Evolutionary conservation across 2,113 vertebrate species (phyloP), one percentile per base, ranked within the genome.

Genomic region (Lophura nycthemera): DNA sequence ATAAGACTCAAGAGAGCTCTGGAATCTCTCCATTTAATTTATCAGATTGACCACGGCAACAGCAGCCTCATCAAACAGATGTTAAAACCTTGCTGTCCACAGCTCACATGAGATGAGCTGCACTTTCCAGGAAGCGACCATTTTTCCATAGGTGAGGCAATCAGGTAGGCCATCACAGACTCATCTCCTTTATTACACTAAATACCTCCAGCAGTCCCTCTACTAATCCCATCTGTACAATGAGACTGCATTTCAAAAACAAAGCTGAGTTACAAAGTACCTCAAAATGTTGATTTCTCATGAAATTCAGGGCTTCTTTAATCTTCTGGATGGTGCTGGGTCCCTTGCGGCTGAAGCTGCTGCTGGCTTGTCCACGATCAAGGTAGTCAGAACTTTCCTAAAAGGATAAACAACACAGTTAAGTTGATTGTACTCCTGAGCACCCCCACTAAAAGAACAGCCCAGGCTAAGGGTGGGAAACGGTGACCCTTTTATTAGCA

Each of bases 221-320:
- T 60, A 34, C 29, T 81, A 45, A 65, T 24, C 38, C 63, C 50
- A 2, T 9, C 32, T 36, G 12, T 17, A 56, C 18, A 74, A 47
- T 6, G 29, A 43, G 19, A 48, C 9, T 9, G 60, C 11, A 43
- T 24, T 48, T 64, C n/a, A 11, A 24, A 47, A 66, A 86, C 0
- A 3, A 85, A 21, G 21, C 13, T 1, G 6, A 73, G 27, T 8
- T 48, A 8, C 1, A 19, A 34, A 43, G 38, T 93, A 99, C 99
- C 99, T 99, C 99, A 98, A 99, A 99, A 93, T 99, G 99, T 69
- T 99, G 99, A 96, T 99, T 99, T 93, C 99, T 98, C 99, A 99
- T 99, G 95, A 99, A 99, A 96, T 99, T 99, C 30, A 99, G 97
- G 17, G 99, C 99, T 92, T 99, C 99, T 96, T 99, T 99, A 86